Conservation (phyloP, 2,888 invertebrate species). For the Apomyelois bistriatella region DNA sequence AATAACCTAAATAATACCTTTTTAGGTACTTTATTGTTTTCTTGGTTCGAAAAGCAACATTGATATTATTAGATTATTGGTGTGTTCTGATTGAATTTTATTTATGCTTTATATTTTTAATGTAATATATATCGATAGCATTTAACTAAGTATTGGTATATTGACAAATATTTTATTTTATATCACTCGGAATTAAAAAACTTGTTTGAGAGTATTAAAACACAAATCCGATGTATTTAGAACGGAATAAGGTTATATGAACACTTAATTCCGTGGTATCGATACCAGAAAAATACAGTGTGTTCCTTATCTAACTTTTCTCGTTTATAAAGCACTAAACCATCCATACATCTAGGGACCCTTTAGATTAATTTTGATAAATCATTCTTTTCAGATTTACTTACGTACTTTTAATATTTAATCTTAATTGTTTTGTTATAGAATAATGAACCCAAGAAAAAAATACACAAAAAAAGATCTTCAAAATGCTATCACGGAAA, state of each 20-base stretch:
- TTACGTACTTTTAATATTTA: background rate
- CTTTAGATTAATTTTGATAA: background rate
- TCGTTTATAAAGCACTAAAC: background rate
- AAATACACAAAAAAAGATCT: background rate
- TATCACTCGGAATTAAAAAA: background rate
- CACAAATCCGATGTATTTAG: constrained; percentile 2
- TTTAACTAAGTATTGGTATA: background rate
- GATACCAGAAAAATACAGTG: background rate
- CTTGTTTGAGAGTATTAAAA: background rate
- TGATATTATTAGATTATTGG: background rate
- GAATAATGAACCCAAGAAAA: background rate
- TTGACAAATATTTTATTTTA: too few relatives aligned
- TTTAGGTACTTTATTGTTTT: background rate
- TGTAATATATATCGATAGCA: background rate
- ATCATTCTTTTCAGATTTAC: background rate
- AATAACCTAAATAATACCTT: background rate
- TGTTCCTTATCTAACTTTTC: background rate
- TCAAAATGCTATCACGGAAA: background rate
- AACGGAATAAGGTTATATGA: background rate
- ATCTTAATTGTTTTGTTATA: background rate
- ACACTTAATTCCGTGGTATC: background rate
- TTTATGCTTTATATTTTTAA: background rate
- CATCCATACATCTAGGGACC: background rate
- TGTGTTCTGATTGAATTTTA: background rate
- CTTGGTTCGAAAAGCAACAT: background rate